These are phyloP conservation scores for Lacerta viridis DNA, from an alignment of 2,797 vertebrate species.

Conservation along the genomic window DNA sequence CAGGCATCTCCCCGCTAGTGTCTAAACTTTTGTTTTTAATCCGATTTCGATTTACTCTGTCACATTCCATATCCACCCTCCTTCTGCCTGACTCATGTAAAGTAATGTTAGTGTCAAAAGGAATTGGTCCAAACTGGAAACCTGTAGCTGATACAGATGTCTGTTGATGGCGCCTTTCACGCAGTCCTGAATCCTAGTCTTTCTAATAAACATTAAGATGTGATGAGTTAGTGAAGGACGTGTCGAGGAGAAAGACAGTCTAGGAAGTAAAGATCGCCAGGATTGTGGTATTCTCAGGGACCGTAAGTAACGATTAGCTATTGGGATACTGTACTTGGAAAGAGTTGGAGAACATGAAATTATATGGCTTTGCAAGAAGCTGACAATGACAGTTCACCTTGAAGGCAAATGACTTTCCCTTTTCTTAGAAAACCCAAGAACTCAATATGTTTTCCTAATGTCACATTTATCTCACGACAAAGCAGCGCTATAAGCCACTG, in stretches of 20 bases:
- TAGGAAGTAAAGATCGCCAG: neutral
- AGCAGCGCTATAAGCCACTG: neutral
- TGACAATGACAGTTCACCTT: slow-evolving; percentile 26
- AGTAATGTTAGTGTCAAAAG: slow-evolving; percentile 64
- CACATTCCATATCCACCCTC: slow-evolving; percentile 69
- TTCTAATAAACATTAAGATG: slow-evolving; percentile 49
- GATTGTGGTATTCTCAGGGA: slow-evolving; percentile 16
- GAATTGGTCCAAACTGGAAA: slow-evolving; percentile 60
- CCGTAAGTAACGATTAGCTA: neutral
- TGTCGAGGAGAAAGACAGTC: slow-evolving; percentile 13
- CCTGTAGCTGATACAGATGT: slow-evolving; percentile 67
- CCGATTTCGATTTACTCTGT: slow-evolving; percentile 72
- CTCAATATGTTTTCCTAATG: neutral
- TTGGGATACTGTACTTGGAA: slow-evolving; percentile 24
- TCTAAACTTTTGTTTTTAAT: slow-evolving; percentile 80
- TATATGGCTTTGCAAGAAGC: neutral
- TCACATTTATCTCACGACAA: neutral
- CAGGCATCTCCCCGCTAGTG: slow-evolving; percentile 55
- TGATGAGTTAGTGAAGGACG: slow-evolving; percentile 20
- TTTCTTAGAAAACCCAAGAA: slow-evolving; percentile 32
- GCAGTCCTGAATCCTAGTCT: neutral
- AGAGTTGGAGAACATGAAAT: slow-evolving; percentile 13
- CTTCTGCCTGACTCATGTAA: slow-evolving; percentile 60
- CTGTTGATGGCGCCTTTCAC: slow-evolving; percentile 39
- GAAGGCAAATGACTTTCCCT: neutral